phyloP scores from a whole-genome alignment of 1,140 invertebrate genomes.

The Drosophila pallidifrons region DNA sequence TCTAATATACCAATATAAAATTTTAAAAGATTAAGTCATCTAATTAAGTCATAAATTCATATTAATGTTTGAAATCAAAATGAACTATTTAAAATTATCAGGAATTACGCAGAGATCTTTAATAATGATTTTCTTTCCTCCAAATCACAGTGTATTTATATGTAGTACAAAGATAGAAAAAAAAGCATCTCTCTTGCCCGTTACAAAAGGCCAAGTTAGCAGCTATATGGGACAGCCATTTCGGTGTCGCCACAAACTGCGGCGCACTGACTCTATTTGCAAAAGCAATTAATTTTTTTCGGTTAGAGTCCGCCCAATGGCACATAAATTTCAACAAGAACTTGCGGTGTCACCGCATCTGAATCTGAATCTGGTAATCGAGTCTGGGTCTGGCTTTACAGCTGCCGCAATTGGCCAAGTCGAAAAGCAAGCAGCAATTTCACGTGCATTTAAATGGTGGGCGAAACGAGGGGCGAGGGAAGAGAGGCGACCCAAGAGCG shows the following conservation, averaged over 20 bases:
- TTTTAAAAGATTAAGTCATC: too few relatives aligned
- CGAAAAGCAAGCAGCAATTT: conserved; percentile 60
- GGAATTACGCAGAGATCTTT: too few relatives aligned
- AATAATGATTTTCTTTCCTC: too few relatives aligned
- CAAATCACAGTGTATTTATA: conserved; percentile 51
- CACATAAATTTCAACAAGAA: conserved; percentile 77
- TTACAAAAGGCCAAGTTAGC: conserved; percentile 71
- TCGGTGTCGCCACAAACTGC: conserved; percentile 56
- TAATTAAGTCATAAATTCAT: too few relatives aligned
- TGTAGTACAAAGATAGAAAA: conserved; percentile 25
- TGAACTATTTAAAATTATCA: too few relatives aligned
- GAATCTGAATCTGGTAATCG: conserved; percentile 51
- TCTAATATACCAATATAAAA: too few relatives aligned
- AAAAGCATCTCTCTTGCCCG: conserved; percentile 34
- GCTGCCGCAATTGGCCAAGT: conserved; percentile 24
- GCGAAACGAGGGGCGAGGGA: conserved; percentile 3
- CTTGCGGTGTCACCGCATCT: conserved; percentile 44
- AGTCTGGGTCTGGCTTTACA: conserved; percentile 37
- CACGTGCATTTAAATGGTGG: conserved; percentile 77
- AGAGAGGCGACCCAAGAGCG: background rate
- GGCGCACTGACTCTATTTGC: conserved; percentile 67
- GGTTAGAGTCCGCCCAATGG: conserved; percentile 56
- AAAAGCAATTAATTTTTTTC: conserved; percentile 79
- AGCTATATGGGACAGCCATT: conserved; percentile 59
- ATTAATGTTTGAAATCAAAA: too few relatives aligned